Evolutionary conservation across 2,797 vertebrate species (phyloP).

Genomic region (Chromobotia macracanthus): DNA sequence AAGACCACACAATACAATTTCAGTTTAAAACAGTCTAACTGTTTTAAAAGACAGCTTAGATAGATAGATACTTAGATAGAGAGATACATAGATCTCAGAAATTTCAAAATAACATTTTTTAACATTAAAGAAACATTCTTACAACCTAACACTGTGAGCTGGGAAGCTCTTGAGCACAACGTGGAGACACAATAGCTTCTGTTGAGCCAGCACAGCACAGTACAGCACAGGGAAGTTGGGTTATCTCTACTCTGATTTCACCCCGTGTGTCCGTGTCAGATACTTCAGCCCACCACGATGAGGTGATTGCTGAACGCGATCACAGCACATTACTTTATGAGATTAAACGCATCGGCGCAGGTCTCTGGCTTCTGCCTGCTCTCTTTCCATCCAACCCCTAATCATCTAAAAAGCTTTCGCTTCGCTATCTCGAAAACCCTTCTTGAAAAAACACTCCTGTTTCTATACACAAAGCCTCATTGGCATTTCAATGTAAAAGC

Average conservation of each 20-base stretch:
- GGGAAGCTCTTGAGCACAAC: neutral
- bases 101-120: no score
- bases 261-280: slow-evolving; percentile 47
- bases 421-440: slow-evolving; percentile 26
- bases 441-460: slow-evolving; percentile 8
- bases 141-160: no score
- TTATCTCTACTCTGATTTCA: slow-evolving; percentile 50
- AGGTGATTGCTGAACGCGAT: slow-evolving; percentile 44
- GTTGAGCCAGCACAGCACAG: slow-evolving; percentile 43
- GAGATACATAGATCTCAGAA: no score
- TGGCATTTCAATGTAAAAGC: slow-evolving; percentile 63
- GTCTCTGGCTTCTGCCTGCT: slow-evolving; percentile 23
- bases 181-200: slow-evolving; percentile 25
- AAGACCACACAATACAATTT: neutral
- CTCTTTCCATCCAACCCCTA: slow-evolving; percentile 41
- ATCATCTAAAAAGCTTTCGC: slow-evolving; percentile 48
- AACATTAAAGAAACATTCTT: no score
- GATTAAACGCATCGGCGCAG: slow-evolving; percentile 33
- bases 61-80: no score
- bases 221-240: slow-evolving; percentile 37
- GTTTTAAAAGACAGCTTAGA: neutral
- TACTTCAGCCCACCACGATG: slow-evolving; percentile 48
- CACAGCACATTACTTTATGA: slow-evolving; percentile 45
- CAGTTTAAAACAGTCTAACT: neutral
- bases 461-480: slow-evolving; percentile 28